phyloP scores from a whole-genome alignment of 1,140 invertebrate species.

The Halesus radiatus region DNA sequence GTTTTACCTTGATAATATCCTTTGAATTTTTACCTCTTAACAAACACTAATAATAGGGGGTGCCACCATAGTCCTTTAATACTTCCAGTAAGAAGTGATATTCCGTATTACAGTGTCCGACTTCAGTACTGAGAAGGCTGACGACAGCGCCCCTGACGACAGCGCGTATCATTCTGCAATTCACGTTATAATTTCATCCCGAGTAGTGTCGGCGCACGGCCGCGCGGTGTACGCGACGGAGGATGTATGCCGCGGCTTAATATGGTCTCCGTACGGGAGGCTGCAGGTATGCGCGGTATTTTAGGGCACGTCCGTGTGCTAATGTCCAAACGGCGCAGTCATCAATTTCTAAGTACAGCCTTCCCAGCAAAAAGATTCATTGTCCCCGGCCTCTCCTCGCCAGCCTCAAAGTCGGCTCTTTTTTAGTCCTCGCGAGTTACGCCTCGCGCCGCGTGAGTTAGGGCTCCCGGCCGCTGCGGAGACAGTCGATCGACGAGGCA shows the following conservation, averaged over 20 bases:
- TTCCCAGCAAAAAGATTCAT: background rate
- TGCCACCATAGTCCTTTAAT: no score
- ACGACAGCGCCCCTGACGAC: no score
- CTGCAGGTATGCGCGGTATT: background rate
- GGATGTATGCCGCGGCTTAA: conserved; percentile 3
- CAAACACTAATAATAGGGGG: no score
- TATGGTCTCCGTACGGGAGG: background rate
- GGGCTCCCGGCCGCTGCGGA: no score
- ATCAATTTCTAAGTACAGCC: conserved; percentile 26
- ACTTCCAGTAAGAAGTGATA: no score
- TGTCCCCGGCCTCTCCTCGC: background rate
- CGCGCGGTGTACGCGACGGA: background rate
- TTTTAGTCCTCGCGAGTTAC: no score
- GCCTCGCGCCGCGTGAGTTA: no score
- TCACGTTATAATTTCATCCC: background rate
- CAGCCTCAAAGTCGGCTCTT: background rate
- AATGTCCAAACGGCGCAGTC: conserved; percentile 1
- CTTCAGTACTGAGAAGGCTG: background rate
- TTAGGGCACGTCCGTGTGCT: conserved; percentile 18
- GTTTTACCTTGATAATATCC: no score
- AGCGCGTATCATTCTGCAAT: background rate
- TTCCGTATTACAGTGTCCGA: background rate
- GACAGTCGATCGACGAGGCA: no score
- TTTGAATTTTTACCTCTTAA: no score
- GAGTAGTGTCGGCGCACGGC: no score